These are phyloP conservation scores for Tauraco hartlaubi DNA, from an alignment of 2,797 vertebrate species.

Conservation along the genomic window DNA sequence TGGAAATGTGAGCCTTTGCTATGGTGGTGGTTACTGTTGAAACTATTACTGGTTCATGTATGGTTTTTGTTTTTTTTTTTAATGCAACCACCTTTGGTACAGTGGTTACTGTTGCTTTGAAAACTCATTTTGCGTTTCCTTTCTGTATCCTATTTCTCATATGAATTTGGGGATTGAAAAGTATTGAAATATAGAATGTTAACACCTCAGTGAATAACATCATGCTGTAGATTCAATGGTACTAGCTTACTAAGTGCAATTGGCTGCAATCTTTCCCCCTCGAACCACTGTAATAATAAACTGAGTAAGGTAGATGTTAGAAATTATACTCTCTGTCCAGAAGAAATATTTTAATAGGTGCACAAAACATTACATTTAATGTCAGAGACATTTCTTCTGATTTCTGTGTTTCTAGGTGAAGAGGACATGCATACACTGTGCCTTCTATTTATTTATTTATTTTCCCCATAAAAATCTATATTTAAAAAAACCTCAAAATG, in stretches of 20 bases:
- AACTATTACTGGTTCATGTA: not conserved
- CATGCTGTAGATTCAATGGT: not conserved
- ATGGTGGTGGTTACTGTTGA: not conserved
- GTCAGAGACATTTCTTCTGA: not conserved
- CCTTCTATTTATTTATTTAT: too few relatives aligned
- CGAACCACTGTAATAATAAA: not conserved
- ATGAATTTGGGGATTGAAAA: not conserved
- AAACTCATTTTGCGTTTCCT: not conserved
- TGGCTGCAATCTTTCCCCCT: not conserved
- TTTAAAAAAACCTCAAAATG: rapidly evolving
- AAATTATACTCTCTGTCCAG: not conserved
- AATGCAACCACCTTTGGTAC: not conserved
- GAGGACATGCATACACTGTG: too few relatives aligned
- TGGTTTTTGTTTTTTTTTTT: not conserved
- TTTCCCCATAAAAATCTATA: not conserved
- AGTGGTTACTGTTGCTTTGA: not conserved
- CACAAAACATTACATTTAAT: not conserved
- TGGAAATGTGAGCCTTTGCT: not conserved
- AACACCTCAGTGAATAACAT: not conserved
- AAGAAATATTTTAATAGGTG: not conserved
- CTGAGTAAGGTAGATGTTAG: not conserved
- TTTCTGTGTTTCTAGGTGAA: not conserved
- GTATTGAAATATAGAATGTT: not conserved
- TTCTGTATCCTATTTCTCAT: not conserved
- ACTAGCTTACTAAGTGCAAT: not conserved